Base-by-base conservation (phyloP, 2,888 invertebrate genomes). In the Callimorpha dominula region DNA sequence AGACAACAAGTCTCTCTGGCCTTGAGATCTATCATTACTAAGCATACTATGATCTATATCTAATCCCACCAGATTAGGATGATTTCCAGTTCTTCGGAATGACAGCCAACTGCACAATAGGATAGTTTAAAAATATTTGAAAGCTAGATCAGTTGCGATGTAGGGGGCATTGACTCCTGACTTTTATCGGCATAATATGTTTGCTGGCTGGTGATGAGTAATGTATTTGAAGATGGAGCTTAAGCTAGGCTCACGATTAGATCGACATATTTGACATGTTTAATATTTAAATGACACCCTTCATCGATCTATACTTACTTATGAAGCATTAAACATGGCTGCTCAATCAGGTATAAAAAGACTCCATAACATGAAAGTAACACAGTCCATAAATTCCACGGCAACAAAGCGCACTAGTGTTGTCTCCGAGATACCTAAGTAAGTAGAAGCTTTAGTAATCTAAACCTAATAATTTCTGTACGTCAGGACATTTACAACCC, bases 91-190 rank as follows among this genome's bases (percentile, higher is more conserved):
- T 14, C 14, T 31, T 31, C 60, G 67, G 52, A 80, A 82, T 81
- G 77, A 76, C 78, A 73, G 54, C 65, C 63, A 69, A 60, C 20
- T 64, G 49, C 52, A 57, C 52, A 65, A 43, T 60, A 63, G 50
- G 68, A 64, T 69, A 40, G 60, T 65, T 52, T 31, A 17, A 52
- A 31, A 31, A 54, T 57, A 65, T 31, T 62, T 69, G 71, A 65
- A 54, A 40, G 12, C 15, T 62, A 40, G 70, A 64, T 57, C 62
- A 63, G n/a, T 20, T 42, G 40, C 50, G 60, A 75, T 68, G 60
- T 68, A 31, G 57, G 20, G 68, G 60, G 54, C 60, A 49, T 60
- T 68, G 68, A 68, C 68, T 68, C 6, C 15, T 57, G 17, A 49
- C 14, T 60, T 57, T 57, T 60, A 60, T 60, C 60, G 7, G 31